Percentiles rank a stretch among this genome's conserved stretches.
Evolutionary conservation across 2,888 invertebrate species (phyloP).

Genomic region (Acrobasis repandana): DNA sequence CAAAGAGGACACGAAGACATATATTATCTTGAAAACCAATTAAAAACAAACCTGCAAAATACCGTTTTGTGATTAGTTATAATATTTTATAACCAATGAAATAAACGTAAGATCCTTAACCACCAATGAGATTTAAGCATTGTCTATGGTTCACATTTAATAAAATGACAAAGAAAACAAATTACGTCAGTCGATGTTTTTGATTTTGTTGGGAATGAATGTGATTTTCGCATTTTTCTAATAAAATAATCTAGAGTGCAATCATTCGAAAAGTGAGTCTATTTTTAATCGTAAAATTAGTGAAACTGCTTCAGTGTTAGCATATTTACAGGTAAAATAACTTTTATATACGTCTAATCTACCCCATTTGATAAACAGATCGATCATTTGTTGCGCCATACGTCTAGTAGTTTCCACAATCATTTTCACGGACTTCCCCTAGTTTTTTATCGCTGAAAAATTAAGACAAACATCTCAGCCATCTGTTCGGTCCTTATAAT

Average conservation of each 20-base stretch:
- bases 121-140: not conserved
- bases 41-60: too few species aligned
- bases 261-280: not conserved
- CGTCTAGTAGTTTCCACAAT: conserved; percentile 45
- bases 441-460: not conserved
- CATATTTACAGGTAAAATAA: conserved; percentile 11
- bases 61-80: too few species aligned
- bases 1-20: too few species aligned
- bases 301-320: not conserved
- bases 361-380: conserved; percentile 45
- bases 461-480: not conserved
- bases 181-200: not conserved
- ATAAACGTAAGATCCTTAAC: too few species aligned
- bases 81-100: too few species aligned
- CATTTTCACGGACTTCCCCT: conserved; percentile 37
- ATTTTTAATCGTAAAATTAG: not conserved
- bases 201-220: not conserved
- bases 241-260: not conserved
- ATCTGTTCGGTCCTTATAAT: not conserved
- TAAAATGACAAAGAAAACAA: not conserved
- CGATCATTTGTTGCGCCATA: conserved; percentile 60
- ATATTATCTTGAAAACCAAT: too few species aligned
- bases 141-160: not conserved
- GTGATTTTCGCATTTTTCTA: not conserved
- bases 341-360: not conserved